These are phyloP conservation scores for Vulpes vulpes DNA, from an alignment of 2,113 vertebrate species.

Conservation along the genomic window DNA sequence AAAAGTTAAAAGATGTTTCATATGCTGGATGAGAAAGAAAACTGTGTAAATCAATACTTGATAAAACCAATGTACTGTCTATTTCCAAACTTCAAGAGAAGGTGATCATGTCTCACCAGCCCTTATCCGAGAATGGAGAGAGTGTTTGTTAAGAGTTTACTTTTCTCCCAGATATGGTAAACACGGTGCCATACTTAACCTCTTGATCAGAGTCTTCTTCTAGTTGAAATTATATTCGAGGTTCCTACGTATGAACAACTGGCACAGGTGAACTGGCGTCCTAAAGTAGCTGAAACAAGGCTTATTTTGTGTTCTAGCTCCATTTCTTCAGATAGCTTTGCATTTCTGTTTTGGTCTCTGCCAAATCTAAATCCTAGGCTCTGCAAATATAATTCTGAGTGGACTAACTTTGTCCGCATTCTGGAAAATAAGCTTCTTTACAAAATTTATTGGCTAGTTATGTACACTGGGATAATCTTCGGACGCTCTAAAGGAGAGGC, in stretches of 20 bases:
- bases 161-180: not conserved
- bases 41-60: not conserved
- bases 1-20: not conserved
- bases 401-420: not conserved
- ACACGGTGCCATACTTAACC: not conserved
- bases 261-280: not conserved
- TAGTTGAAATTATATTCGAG: not conserved
- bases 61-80: not conserved
- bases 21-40: not conserved
- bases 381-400: not conserved
- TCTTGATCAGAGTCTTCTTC: not conserved
- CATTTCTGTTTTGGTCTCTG: not conserved
- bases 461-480: not conserved
- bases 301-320: not conserved
- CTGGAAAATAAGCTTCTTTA: conserved; percentile 35
- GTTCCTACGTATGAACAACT: not conserved
- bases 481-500: not conserved
- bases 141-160: not conserved
- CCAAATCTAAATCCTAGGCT: not conserved
- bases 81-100: conserved; percentile 4
- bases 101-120: not conserved
- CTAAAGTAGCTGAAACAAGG: not conserved
- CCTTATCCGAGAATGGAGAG: not conserved
- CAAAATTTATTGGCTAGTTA: not conserved
- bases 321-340: not conserved